Evolutionary conservation across 2,113 vertebrate genomes (phyloP).

Genomic region (Upupa epops): DNA sequence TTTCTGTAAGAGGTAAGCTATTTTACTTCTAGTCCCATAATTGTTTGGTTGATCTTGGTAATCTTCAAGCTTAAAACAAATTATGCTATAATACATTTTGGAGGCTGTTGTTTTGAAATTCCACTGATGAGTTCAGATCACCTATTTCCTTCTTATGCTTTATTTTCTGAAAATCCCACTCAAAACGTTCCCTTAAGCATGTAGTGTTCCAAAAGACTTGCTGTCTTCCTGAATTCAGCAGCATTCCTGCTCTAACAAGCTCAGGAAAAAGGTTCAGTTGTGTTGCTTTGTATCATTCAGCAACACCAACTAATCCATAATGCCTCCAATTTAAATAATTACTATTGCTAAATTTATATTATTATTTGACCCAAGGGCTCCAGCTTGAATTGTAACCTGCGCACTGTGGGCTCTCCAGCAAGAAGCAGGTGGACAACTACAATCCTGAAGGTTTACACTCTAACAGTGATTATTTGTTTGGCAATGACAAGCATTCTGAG

Average conservation of each 20-base stretch:
- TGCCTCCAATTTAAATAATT: slow-evolving; percentile 22
- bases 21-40: slow-evolving; percentile 43
- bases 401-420: not conserved
- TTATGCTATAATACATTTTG: not conserved
- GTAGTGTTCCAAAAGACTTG: not conserved
- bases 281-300: not conserved
- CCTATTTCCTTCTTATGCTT: not conserved
- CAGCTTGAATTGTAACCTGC: slow-evolving; percentile 30
- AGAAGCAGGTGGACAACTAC: slow-evolving; percentile 18
- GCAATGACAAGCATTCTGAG: slow-evolving; percentile 23
- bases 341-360: slow-evolving; percentile 27
- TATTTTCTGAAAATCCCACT: slow-evolving; percentile 16
- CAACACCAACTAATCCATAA: not conserved
- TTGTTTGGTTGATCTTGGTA: not conserved
- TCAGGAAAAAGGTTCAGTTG: not conserved
- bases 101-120: not conserved
- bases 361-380: slow-evolving; percentile 2
- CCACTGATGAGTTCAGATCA: not conserved
- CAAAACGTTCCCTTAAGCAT: not conserved
- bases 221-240: not conserved
- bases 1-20: slow-evolving; percentile 39
- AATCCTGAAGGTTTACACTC: not conserved
- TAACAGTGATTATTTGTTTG: slow-evolving; percentile 51
- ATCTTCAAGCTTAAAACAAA: not conserved
- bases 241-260: not conserved